Evolutionary conservation across 1,140 invertebrate genomes (phyloP).

Genomic region (Aradophagus sp.): DNA sequence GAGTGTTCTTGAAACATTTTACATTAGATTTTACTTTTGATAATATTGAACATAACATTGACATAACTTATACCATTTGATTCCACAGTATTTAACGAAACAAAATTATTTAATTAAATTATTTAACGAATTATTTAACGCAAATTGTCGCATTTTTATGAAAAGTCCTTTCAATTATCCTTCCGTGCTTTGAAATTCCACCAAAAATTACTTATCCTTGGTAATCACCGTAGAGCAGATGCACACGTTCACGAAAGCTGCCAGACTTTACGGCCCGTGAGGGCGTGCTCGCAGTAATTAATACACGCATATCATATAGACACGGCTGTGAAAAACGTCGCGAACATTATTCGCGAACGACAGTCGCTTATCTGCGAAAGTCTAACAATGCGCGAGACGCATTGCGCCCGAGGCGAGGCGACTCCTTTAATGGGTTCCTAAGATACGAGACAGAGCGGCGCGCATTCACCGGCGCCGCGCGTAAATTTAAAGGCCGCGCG

Average conservation of each 20-base stretch:
- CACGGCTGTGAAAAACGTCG: slow-evolving; percentile 50
- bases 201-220: slow-evolving; percentile 11
- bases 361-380: slow-evolving; percentile 51
- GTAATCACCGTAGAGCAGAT: slow-evolving; percentile 5
- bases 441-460: slow-evolving; percentile 59
- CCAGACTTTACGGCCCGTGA: too few species aligned
- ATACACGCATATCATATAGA: slow-evolving; percentile 49
- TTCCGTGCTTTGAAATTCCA: too few species aligned
- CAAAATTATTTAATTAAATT: too few species aligned
- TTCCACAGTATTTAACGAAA: too few species aligned
- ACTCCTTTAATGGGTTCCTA: slow-evolving; percentile 60
- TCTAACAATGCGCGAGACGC: slow-evolving; percentile 50
- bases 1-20: too few species aligned
- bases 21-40: too few species aligned
- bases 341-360: slow-evolving; percentile 48
- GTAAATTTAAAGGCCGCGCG: slow-evolving; percentile 57
- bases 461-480: slow-evolving; percentile 44
- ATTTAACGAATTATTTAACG: too few species aligned
- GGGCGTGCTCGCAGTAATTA: slow-evolving; percentile 27
- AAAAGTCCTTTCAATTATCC: too few species aligned
- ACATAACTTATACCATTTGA: too few species aligned
- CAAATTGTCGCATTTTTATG: too few species aligned
- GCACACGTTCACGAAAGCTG: slow-evolving; percentile 1
- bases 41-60: too few species aligned
- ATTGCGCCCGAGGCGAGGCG: slow-evolving; percentile 45